Evolutionary conservation across 2,797 vertebrate genomes (phyloP), one percentile per base, ranked within the genome.

Genomic region (Sebastolobus alascanus): DNA sequence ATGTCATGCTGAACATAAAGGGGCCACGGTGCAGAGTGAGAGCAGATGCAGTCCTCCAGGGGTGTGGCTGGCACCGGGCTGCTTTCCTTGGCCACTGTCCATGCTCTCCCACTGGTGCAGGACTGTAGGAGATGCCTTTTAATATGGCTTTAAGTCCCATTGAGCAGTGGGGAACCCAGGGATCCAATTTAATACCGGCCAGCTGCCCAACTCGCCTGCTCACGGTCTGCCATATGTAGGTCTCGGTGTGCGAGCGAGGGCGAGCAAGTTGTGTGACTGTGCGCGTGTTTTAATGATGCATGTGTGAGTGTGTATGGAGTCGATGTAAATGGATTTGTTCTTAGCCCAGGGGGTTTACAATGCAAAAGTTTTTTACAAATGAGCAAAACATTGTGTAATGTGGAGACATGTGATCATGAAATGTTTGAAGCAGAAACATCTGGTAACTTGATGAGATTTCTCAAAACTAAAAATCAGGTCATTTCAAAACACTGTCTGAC

Each of bases 181-280:
- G 93, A 95, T 95, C 94, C 89, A 94, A 95, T 95, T 95, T 95
- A 95, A 95, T 92, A 89, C 93, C 92, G 84, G 94, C 95, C 95
- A 95, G 95, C 94, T 96, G 94, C 94, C 93, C 93, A 77, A 74
- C 81, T 91, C 59, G 75, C 83, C 83, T 74, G 86, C 85, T 91
- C 89, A 37, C 92, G 85, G 88, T 79, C 84, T 84, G 85, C 93
- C 93, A 92, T 92, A 90, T 93, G 91, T 77, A 90, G 83, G 79
- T 84, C 89, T 84, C 65, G 68, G 85, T 80, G 85, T 80, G 75
- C 22, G 68, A 83, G 86, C 60, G 85, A 77, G 82, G 55, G 25
- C 69, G 74, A 82, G 85, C 83, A 61, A 83, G 87, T 85, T 79
- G 74, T 72, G 75, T 56, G 52, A 68, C 54, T 50, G 25, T 31